Conservation (phyloP, 2,888 invertebrate species). For the Coelinius sp. region DNA sequence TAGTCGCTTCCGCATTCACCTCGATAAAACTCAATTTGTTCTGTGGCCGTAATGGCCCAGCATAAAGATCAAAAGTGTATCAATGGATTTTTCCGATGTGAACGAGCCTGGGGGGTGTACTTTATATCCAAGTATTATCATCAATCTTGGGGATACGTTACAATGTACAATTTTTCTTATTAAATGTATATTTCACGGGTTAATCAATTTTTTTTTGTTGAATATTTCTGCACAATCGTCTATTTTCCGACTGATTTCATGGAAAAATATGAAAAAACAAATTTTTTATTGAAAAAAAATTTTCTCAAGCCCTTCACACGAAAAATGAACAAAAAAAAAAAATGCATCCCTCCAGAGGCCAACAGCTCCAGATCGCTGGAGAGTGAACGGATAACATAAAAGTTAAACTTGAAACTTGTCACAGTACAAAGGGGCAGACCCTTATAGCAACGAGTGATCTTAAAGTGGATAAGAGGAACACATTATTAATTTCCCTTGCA, state of each 20-base stretch:
- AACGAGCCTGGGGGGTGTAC: neutral
- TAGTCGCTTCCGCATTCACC: neutral
- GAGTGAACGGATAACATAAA: constrained; percentile 28
- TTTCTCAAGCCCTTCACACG: too few species aligned
- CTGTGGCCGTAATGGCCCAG: neutral
- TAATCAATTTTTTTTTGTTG: neutral
- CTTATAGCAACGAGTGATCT: constrained; percentile 61
- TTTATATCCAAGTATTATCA: neutral
- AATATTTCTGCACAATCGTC: neutral
- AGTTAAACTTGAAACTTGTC: constrained; percentile 57
- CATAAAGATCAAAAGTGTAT: constrained; percentile 1
- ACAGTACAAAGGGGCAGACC: constrained; percentile 49
- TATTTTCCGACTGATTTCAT: neutral
- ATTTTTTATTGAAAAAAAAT: too few species aligned
- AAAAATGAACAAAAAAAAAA: constrained; percentile 50
- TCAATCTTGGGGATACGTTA: neutral
- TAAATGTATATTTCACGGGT: neutral
- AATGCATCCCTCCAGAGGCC: constrained; percentile 46
- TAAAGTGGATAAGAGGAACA: constrained; percentile 56
- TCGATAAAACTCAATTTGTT: constrained; percentile 2
- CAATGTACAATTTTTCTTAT: neutral
- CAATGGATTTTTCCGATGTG: neutral
- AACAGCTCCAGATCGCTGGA: neutral
- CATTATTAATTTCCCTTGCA: constrained; percentile 65
- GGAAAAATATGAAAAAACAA: constrained; percentile 8